Evolutionary conservation across 2,113 vertebrate genomes (phyloP).

Genomic region (Glaucomys volans): DNA sequence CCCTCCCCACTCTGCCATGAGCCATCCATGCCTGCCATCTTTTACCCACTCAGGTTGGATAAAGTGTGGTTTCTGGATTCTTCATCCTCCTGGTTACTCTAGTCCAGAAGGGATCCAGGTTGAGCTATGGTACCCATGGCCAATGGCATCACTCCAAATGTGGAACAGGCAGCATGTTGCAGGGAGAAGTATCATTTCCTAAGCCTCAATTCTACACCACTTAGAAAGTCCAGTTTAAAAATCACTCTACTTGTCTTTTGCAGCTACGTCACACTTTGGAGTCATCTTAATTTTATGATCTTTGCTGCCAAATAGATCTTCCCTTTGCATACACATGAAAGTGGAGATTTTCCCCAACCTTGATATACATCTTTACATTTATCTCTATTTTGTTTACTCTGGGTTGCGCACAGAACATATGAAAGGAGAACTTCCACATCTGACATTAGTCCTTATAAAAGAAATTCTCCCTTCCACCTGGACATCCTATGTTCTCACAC

Average conservation of each 20-base stretch:
- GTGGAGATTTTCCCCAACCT: neutral
- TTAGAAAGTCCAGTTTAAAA: neutral
- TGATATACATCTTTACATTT: neutral
- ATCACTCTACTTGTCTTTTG: neutral
- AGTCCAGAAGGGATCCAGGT: neutral
- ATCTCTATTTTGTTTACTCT: neutral
- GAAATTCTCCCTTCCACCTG: neutral
- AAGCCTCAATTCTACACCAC: neutral
- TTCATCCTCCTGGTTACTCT: neutral
- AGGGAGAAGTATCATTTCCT: neutral
- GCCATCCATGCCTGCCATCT: too few species aligned
- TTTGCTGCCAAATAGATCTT: slow-evolving; percentile 8
- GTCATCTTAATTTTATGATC: neutral
- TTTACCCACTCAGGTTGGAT: neutral
- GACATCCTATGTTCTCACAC: neutral
- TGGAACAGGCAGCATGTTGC: neutral
- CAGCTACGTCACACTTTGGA: neutral
- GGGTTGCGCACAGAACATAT: neutral
- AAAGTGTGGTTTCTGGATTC: neutral
- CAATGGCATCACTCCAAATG: neutral
- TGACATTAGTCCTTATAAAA: neutral
- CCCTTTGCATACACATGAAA: neutral
- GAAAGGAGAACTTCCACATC: neutral
- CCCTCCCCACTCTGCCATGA: neutral
- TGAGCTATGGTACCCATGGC: neutral